phyloP scores from a whole-genome alignment of 2,797 vertebrate genomes.

The Argyrosomus regius region DNA sequence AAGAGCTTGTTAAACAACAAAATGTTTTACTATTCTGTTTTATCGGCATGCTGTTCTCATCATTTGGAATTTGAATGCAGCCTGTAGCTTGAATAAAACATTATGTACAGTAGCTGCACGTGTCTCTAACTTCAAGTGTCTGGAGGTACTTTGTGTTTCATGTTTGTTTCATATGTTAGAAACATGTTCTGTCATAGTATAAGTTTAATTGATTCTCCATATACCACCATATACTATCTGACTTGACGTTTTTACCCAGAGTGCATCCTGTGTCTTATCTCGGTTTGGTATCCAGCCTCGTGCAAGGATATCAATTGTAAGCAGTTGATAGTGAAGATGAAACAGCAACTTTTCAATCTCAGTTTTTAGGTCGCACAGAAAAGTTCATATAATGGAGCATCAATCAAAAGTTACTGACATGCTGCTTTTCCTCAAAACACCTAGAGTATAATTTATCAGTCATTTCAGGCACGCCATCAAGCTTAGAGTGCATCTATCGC shows the following conservation, averaged over 20 bases:
- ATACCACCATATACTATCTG: too few species aligned
- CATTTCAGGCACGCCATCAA: slow-evolving; percentile 6
- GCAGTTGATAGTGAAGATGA: not conserved
- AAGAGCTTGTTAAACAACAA: slow-evolving; percentile 60
- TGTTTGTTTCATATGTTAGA: not conserved
- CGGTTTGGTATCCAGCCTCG: slow-evolving; percentile 6
- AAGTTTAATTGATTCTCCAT: not conserved
- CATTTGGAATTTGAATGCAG: slow-evolving; percentile 23
- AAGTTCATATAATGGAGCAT: slow-evolving; percentile 1
- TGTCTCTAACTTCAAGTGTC: not conserved
- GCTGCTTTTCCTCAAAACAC: slow-evolving; percentile 1
- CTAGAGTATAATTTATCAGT: slow-evolving; percentile 8
- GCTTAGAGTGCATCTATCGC: not conserved
- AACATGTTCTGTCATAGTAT: not conserved
- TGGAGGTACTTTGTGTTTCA: not conserved
- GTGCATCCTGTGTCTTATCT: slow-evolving; percentile 1
- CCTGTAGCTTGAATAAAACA: slow-evolving; percentile 51
- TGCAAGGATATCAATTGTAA: not conserved
- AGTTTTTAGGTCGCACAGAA: slow-evolving; percentile 15
- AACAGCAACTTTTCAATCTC: slow-evolving; percentile 24
- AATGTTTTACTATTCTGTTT: slow-evolving; percentile 59
- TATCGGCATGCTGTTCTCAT: slow-evolving; percentile 48
- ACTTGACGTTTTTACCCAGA: not conserved
- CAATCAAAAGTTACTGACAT: slow-evolving; percentile 35
- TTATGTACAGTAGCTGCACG: slow-evolving; percentile 3